These are phyloP conservation scores for Candidula unifasciata DNA, from an alignment of 2,888 invertebrate species.

Conservation along the genomic window DNA sequence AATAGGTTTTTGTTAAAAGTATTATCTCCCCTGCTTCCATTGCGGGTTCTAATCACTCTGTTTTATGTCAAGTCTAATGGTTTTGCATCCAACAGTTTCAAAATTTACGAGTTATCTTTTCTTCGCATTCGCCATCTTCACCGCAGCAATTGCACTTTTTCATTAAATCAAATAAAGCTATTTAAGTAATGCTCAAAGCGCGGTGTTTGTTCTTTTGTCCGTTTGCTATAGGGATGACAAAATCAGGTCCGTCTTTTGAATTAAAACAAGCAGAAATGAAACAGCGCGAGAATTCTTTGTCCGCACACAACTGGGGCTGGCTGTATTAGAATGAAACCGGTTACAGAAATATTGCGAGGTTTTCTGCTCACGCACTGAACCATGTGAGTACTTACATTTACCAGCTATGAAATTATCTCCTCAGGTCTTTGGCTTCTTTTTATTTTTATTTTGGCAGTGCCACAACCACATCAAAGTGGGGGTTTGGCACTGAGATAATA, in stretches of 20 bases:
- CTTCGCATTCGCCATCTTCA: neutral
- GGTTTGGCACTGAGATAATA: no score
- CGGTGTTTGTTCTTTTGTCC: constrained; percentile 1
- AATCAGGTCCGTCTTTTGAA: neutral
- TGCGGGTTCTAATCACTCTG: constrained; percentile 19
- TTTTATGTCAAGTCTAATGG: neutral
- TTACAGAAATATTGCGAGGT: neutral
- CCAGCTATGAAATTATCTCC: no score
- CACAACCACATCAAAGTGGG: no score
- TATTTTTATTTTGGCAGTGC: no score
- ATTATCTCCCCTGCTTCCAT: neutral
- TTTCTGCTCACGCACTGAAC: neutral
- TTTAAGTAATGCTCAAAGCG: neutral
- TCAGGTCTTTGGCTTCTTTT: no score
- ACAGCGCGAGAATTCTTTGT: constrained; percentile 1
- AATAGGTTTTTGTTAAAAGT: neutral
- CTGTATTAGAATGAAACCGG: neutral
- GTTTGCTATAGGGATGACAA: neutral
- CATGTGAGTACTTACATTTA: neutral
- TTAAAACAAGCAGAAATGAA: neutral
- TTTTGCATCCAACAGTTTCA: neutral
- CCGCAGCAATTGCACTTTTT: neutral
- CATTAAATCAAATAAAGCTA: neutral
- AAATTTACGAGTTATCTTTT: neutral
- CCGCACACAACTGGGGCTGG: neutral